Conservation (phyloP, 2,797 vertebrate genomes). For the Parotocinclus haroldoi region DNA sequence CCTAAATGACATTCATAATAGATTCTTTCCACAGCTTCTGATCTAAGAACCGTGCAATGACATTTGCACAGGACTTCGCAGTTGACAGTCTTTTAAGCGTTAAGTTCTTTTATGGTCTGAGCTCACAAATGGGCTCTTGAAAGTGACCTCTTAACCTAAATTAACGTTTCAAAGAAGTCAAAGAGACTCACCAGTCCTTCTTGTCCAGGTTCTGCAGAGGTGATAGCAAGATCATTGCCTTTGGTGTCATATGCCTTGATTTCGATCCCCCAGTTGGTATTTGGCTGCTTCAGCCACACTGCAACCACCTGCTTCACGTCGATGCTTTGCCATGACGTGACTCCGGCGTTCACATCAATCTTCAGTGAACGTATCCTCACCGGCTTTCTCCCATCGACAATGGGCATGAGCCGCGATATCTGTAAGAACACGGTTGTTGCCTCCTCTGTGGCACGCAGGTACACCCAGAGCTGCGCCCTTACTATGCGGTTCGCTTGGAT, state of each 20-base stretch:
- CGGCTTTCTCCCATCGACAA: slow-evolving; percentile 81
- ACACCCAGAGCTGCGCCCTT: slow-evolving; percentile 93
- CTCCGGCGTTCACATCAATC: slow-evolving; percentile 88
- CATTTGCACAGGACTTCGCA: no score
- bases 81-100: no score
- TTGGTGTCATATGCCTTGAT: slow-evolving; percentile 91
- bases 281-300: slow-evolving; percentile 95
- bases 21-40: background rate
- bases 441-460: slow-evolving; percentile 82
- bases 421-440: slow-evolving; percentile 93
- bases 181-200: slow-evolving; percentile 88
- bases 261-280: slow-evolving; percentile 98
- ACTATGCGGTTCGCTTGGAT: slow-evolving; percentile 88
- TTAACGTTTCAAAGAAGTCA: no score
- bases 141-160: no score
- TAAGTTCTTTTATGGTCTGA: no score
- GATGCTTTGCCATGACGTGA: slow-evolving; percentile 94
- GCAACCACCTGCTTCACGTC: slow-evolving; percentile 95
- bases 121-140: no score
- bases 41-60: no score
- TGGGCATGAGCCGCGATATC: slow-evolving; percentile 91
- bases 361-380: slow-evolving; percentile 94
- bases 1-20: background rate
- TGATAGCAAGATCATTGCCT: slow-evolving; percentile 88
- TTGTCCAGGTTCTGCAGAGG: slow-evolving; percentile 83